Base-by-base conservation (phyloP, 2,888 invertebrate genomes). In the Oasisia sp. region DNA sequence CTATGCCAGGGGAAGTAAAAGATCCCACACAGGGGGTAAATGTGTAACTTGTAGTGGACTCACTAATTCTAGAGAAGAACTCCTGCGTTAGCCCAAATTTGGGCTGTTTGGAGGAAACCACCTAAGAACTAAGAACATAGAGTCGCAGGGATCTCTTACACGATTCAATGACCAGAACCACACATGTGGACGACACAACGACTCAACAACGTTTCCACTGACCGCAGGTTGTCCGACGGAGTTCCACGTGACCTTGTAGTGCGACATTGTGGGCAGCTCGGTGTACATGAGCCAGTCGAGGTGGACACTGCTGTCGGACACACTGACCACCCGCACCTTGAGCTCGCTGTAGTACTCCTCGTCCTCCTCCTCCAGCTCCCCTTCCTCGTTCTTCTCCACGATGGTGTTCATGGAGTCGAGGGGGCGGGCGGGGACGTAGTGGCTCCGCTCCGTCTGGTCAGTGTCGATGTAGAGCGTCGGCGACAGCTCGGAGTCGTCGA, bases 201-300 rank as follows among this genome's bases (percentile, higher is more conserved):
- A 11, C 32, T 12, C 11, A 74, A 56, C 27, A 91, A 89, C 19
- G 27, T 27, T 56, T 58, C n/a, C 11, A 94, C 95, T 94, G 93
- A 96, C 96, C 58, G 95, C 95, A n/a, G 96, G 96, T 92, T 96
- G 96, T 8, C 96, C 96, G 14, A 95, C 95, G 93, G 95, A 96
- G 93, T 95, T 96, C 96, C 96, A 96, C 92, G 95, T 95, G 90
- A 96, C 95, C 93, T 95, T 95, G 94, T 95, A 96, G 93, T 94
- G 95, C 0, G 94, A 93, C 91, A 96, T 94, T 8, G 94, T 95
- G 8, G 95, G 95, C 9, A 95, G 94, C 92, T 95, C 95, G 50
- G 95, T 89, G 94, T 95, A 96, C 32, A 94, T 93, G 90, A 94
- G 93, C 96, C 96, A 96, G 94, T 96, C 96, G 44, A 96, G 93